Percentiles rank a stretch among this genome's conserved stretches.
Conservation (phyloP, 1,140 invertebrate genomes). For the Lasioglossum albipes region DNA sequence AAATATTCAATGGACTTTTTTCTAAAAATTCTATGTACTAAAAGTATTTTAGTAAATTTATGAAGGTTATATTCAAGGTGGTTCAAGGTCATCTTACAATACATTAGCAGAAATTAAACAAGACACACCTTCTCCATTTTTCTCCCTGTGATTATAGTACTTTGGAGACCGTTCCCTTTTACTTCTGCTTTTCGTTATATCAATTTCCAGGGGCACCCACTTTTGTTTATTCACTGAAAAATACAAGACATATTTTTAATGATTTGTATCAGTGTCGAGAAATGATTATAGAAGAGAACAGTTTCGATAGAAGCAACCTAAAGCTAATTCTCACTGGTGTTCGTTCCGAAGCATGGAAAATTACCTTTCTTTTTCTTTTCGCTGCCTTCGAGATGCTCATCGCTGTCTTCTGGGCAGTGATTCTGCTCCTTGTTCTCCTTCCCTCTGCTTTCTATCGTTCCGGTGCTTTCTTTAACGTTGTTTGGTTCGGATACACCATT, state of each 20-base stretch:
- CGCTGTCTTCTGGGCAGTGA: conserved; percentile 74
- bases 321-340: not conserved
- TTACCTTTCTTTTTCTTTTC: conserved; percentile 81
- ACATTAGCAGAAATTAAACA: not conserved
- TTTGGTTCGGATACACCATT: conserved; percentile 73
- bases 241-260: conserved; percentile 31
- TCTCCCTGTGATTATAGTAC: conserved; percentile 73
- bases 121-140: conserved; percentile 72
- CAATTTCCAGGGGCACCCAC: conserved; percentile 89
- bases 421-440: conserved; percentile 78
- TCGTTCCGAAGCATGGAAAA: not conserved
- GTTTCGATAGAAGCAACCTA: not conserved
- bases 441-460: conserved; percentile 69
- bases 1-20: too few relatives aligned
- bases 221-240: conserved; percentile 84
- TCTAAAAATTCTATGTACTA: too few relatives aligned
- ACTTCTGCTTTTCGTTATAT: conserved; percentile 81
- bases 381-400: conserved; percentile 72
- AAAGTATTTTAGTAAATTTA: too few relatives aligned
- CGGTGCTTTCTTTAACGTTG: conserved; percentile 67
- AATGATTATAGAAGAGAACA: conserved; percentile 3
- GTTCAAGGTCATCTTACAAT: too few relatives aligned
- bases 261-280: conserved; percentile 7
- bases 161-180: conserved; percentile 77
- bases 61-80: too few relatives aligned